phyloP scores from a whole-genome alignment of 2,888 invertebrate genomes.

The Zygaena filipendulae region DNA sequence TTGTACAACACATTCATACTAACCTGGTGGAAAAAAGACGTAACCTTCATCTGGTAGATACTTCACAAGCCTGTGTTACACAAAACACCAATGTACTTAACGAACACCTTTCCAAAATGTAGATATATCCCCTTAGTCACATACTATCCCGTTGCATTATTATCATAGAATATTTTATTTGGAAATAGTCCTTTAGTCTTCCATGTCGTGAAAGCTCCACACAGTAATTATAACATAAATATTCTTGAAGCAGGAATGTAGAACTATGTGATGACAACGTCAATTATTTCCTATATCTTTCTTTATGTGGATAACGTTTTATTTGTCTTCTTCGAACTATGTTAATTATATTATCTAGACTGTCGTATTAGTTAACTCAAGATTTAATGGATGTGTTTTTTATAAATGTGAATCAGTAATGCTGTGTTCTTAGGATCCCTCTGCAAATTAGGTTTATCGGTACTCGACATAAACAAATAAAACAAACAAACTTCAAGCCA shows the following conservation, averaged over 20 bases:
- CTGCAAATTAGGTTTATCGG: slow-evolving; percentile 36
- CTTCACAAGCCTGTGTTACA: no score
- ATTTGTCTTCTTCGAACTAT: slow-evolving; percentile 19
- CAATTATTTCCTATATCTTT: slow-evolving; percentile 63
- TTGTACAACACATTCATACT: slow-evolving; percentile 34
- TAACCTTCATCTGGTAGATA: no score
- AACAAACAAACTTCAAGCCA: slow-evolving; percentile 10
- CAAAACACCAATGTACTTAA: no score
- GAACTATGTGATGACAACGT: slow-evolving; percentile 67
- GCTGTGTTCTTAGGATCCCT: slow-evolving; percentile 51
- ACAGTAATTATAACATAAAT: slow-evolving; percentile 36
- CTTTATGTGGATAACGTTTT: slow-evolving; percentile 35
- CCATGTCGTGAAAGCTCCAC: slow-evolving; percentile 54
- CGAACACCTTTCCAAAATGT: no score
- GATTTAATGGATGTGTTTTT: slow-evolving; percentile 48
- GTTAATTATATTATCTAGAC: slow-evolving; percentile 30
- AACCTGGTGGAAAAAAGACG: no score
- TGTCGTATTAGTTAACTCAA: slow-evolving; percentile 45
- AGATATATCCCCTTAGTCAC: no score
- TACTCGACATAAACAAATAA: slow-evolving; percentile 28
- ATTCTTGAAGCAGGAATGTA: slow-evolving; percentile 53
- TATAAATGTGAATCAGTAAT: slow-evolving; percentile 57
- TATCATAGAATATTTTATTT: no score
- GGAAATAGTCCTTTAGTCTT: slow-evolving; percentile 61
- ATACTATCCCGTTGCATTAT: no score